phyloP scores from a whole-genome alignment of 2,113 vertebrate species.

The Nerophis ophidion region DNA sequence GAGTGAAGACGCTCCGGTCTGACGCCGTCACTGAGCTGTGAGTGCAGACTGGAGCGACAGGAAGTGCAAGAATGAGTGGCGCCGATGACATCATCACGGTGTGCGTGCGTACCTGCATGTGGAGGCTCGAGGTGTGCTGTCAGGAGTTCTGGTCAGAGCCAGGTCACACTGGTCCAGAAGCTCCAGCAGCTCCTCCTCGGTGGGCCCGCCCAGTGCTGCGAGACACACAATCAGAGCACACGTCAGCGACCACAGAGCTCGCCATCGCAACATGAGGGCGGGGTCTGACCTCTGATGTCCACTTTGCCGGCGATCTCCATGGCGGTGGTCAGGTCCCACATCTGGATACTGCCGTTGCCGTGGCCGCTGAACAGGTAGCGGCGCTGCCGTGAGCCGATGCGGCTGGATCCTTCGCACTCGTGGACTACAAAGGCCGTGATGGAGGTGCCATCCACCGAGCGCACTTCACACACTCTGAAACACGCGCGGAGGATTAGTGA shows the following conservation, averaged over 20 bases:
- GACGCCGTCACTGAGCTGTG: constrained; percentile 54
- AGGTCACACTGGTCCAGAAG: constrained; percentile 85
- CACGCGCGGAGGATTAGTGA: neutral
- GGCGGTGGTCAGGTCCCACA: constrained; percentile 90
- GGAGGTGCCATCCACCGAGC: constrained; percentile 77
- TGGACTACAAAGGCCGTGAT: constrained; percentile 86
- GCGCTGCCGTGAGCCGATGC: constrained; percentile 79
- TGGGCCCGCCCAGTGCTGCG: constrained; percentile 76
- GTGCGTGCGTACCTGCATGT: constrained; percentile 63
- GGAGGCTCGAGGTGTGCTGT: constrained; percentile 67
- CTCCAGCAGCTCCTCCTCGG: constrained; percentile 81
- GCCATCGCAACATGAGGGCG: fast-evolving
- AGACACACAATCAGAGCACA: constrained; percentile 31
- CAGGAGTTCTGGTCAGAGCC: constrained; percentile 73
- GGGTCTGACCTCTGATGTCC: constrained; percentile 65
- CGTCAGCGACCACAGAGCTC: constrained; percentile 11
- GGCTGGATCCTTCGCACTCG: constrained; percentile 86
- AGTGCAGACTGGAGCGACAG: constrained; percentile 62
- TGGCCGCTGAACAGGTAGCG: constrained; percentile 88
- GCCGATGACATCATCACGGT: neutral
- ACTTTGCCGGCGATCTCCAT: constrained; percentile 80
- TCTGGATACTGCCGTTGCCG: constrained; percentile 85
- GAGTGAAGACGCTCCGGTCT: constrained; percentile 37
- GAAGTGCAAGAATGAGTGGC: constrained; percentile 9
- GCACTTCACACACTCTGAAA: constrained; percentile 82